Conservation (phyloP, 2,888 invertebrate genomes). For the Dendrolimus pini region DNA sequence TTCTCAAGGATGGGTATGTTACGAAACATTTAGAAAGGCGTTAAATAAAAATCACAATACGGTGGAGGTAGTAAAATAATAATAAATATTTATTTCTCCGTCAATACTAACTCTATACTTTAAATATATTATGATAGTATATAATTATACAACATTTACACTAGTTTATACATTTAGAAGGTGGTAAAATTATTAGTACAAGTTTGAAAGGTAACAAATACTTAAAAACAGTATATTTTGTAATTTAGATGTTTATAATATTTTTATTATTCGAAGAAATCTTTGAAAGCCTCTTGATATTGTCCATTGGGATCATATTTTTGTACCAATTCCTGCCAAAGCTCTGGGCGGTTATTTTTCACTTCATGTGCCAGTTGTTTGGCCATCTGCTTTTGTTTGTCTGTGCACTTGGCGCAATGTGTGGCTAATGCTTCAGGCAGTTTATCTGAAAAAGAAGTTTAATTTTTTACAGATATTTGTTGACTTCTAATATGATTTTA, state of each 20-base stretch:
- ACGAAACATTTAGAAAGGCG: constrained; percentile 65
- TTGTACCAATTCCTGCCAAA: constrained; percentile 70
- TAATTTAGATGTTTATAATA: no score
- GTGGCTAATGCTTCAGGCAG: constrained; percentile 82
- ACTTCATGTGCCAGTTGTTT: constrained; percentile 77
- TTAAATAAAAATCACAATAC: constrained; percentile 15
- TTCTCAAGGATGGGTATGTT: constrained; percentile 70
- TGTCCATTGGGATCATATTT: constrained; percentile 78
- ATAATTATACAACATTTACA: no score
- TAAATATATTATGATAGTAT: no score
- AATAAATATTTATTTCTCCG: no score
- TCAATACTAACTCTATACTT: no score
- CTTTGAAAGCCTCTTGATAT: constrained; percentile 61
- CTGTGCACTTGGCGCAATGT: constrained; percentile 81
- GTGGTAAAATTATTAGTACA: no score
- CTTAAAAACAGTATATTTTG: no score
- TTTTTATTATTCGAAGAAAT: constrained; percentile 28
- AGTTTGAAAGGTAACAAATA: no score
- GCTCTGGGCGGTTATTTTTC: constrained; percentile 70
- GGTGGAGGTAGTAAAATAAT: no score
- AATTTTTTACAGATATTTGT: no score
- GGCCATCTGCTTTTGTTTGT: constrained; percentile 79
- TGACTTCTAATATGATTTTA: no score
- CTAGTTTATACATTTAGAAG: no score
- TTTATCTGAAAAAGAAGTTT: constrained; percentile 66